phyloP scores from a whole-genome alignment of 2,888 invertebrate species.

The Cetonia aurata region DNA sequence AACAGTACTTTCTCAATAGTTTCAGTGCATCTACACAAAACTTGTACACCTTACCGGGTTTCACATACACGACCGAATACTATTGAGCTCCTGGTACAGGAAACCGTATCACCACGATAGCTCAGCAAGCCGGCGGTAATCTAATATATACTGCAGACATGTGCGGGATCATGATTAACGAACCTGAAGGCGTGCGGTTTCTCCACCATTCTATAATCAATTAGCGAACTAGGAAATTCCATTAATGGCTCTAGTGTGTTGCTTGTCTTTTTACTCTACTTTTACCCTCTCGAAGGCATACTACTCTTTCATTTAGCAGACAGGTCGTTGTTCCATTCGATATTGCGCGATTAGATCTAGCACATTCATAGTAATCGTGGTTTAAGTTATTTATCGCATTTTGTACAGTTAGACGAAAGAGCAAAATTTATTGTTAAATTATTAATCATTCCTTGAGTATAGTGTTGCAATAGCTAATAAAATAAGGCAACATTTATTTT shows the following conservation, averaged over 20 bases:
- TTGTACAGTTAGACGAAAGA: too few relatives aligned
- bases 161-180: conserved; percentile 50
- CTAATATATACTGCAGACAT: conserved; percentile 45
- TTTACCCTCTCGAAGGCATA: background rate
- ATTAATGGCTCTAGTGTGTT: conserved; percentile 25
- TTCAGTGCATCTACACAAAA: too few relatives aligned
- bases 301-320: background rate
- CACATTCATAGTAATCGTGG: too few relatives aligned
- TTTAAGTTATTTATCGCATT: too few relatives aligned
- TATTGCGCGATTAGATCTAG: too few relatives aligned
- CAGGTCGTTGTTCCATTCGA: too few relatives aligned
- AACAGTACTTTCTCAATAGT: too few relatives aligned
- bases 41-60: background rate
- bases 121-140: conserved; percentile 48
- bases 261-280: conserved; percentile 21
- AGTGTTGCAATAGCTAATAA: too few relatives aligned
- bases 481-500: too few relatives aligned
- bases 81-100: background rate
- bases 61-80: conserved; percentile 8
- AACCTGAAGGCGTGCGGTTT: conserved; percentile 48
- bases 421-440: too few relatives aligned
- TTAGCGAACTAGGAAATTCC: conserved; percentile 46
- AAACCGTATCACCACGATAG: conserved; percentile 12
- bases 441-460: too few relatives aligned
- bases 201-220: conserved; percentile 48